A percentile compares a stretch with the other conserved stretches of the same genome.
Conservation (phyloP, 1,140 invertebrate genomes). For the Aphelinus certus region DNA sequence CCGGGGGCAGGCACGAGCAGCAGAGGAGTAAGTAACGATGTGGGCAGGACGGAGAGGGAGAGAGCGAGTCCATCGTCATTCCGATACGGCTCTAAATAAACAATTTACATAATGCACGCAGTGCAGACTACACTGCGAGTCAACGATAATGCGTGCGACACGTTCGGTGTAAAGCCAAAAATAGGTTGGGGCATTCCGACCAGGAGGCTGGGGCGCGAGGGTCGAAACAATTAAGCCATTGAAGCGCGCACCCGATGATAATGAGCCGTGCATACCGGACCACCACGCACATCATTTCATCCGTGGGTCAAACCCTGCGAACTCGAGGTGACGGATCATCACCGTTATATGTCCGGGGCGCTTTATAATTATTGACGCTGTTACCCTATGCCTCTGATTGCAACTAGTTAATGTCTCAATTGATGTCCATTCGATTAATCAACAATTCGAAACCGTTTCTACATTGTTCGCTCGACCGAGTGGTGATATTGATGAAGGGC, state of each 20-base stretch:
- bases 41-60: too few relatives aligned
- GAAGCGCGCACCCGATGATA: not conserved
- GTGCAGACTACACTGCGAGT: not conserved
- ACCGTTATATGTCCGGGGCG: slow-evolving; percentile 16
- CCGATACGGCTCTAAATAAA: not conserved
- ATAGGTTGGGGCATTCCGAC: slow-evolving; percentile 1
- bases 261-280: slow-evolving; percentile 4
- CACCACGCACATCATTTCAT: not conserved
- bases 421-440: slow-evolving; percentile 14
- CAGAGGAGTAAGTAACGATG: too few relatives aligned
- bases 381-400: not conserved
- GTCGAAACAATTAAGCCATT: slow-evolving; percentile 6
- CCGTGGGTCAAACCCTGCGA: not conserved
- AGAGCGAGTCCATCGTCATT: not conserved
- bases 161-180: not conserved
- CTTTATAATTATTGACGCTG: slow-evolving; percentile 16
- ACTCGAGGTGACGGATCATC: slow-evolving; percentile 30
- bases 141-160: slow-evolving; percentile 2
- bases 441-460: not conserved
- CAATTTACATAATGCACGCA: not conserved
- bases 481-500: too few relatives aligned
- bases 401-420: slow-evolving; percentile 30
- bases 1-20: too few relatives aligned
- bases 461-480: too few relatives aligned
- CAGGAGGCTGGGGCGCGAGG: not conserved